Evolutionary conservation across 2,888 invertebrate genomes (phyloP).

Genomic region (Apamea crenata): DNA sequence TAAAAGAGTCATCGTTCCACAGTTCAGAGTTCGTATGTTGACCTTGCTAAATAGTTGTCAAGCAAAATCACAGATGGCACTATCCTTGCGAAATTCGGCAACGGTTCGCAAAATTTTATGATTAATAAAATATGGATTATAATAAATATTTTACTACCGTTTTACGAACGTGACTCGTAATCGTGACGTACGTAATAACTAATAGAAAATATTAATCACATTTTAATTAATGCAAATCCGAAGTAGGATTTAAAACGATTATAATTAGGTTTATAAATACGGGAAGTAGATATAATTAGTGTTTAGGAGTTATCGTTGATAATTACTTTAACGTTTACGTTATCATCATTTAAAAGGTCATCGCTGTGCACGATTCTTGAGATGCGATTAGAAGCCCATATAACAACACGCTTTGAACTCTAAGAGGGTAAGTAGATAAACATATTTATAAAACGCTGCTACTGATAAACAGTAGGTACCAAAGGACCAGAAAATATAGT

Average conservation of each 20-base stretch:
- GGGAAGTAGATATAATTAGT: constrained; percentile 20
- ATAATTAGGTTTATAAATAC: constrained; percentile 17
- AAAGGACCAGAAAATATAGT: neutral
- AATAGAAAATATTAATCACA: constrained; percentile 35
- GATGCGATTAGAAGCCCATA: neutral
- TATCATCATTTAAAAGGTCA: constrained; percentile 16
- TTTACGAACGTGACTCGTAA: neutral
- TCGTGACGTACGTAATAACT: constrained; percentile 12
- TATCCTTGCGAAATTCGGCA: constrained; percentile 51
- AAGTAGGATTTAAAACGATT: constrained; percentile 13
- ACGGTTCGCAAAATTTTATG: constrained; percentile 11
- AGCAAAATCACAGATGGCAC: constrained; percentile 77
- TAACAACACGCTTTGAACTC: neutral
- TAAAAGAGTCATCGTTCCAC: neutral
- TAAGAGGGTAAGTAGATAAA: neutral
- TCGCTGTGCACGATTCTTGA: constrained; percentile 17
- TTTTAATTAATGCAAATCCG: constrained; percentile 37
- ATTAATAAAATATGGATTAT: constrained; percentile 13
- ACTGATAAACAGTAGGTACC: neutral
- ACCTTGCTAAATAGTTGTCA: constrained; percentile 68
- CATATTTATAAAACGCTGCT: neutral
- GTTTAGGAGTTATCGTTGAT: neutral
- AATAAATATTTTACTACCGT: constrained; percentile 6
- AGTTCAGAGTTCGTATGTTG: constrained; percentile 41
- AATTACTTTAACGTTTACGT: constrained; percentile 18